Percentiles rank a stretch among this genome's conserved stretches.
Evolutionary conservation across 2,888 invertebrate genomes (phyloP).

Genomic region (Phyllotreta striolata): DNA sequence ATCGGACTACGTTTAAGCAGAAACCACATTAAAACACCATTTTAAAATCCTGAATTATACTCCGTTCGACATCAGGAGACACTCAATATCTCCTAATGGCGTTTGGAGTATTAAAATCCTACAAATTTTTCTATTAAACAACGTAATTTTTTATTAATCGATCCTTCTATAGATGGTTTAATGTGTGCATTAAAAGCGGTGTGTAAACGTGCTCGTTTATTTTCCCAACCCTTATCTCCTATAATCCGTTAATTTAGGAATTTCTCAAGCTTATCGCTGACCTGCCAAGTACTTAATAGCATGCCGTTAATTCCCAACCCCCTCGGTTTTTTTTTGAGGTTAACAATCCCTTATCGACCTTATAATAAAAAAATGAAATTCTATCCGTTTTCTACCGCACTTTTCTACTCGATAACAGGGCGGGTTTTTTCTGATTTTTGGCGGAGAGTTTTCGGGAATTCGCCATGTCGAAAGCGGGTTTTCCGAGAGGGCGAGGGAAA

Average conservation of each 20-base stretch:
- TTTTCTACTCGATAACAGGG: too few species aligned
- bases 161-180: not conserved
- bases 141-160: too few species aligned
- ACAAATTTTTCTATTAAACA: too few species aligned
- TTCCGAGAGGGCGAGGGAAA: conserved; percentile 42
- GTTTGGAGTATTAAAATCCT: too few species aligned
- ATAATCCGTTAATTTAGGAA: conserved; percentile 15
- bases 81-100: too few species aligned
- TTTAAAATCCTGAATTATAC: too few species aligned
- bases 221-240: conserved; percentile 24
- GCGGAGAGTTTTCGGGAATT: not conserved
- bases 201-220: conserved; percentile 6
- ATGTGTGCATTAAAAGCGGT: not conserved
- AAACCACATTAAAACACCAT: too few species aligned
- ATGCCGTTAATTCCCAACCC: conserved; percentile 17
- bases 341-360: conserved; percentile 10
- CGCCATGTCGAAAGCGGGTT: conserved; percentile 19
- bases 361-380: conserved; percentile 5
- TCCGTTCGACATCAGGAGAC: too few species aligned
- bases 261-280: conserved; percentile 26
- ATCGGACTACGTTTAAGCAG: too few species aligned
- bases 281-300: conserved; percentile 26
- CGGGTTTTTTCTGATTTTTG: not conserved
- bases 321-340: conserved; percentile 9
- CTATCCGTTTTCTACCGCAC: not conserved